These are phyloP conservation scores for Virgularia gustaviana DNA, from an alignment of 92 coral and sea anemone species.

Conservation along the genomic window DNA sequence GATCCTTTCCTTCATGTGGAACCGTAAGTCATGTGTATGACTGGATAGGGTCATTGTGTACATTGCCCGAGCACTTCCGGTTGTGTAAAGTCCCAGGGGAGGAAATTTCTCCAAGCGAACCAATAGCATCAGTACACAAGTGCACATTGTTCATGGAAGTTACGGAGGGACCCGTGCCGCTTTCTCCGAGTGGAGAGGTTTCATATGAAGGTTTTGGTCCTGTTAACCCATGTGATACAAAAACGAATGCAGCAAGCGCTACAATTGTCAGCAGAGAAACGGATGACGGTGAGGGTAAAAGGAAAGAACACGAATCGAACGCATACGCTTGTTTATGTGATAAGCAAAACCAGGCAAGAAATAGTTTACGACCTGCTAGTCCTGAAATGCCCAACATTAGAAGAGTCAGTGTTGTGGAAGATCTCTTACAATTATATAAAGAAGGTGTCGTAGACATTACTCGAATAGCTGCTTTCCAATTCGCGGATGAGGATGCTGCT, in stretches of 20 bases:
- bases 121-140: slow-evolving; percentile 31
- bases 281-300: neutral
- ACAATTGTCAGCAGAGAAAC: neutral
- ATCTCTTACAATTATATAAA: slow-evolving; percentile 47
- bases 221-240: neutral
- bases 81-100: slow-evolving; percentile 35
- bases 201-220: slow-evolving; percentile 16
- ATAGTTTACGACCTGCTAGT: neutral
- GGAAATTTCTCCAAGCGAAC: slow-evolving; percentile 33
- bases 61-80: slow-evolving; percentile 36
- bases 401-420: slow-evolving; percentile 51
- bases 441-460: slow-evolving; percentile 22
- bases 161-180: slow-evolving; percentile 12
- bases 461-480: slow-evolving; percentile 19
- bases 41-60: slow-evolving; percentile 49
- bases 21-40: slow-evolving; percentile 50
- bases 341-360: slow-evolving; percentile 1
- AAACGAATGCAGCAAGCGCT: neutral
- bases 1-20: slow-evolving; percentile 33
- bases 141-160: slow-evolving; percentile 37
- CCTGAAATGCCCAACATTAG: neutral
- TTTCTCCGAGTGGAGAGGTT: slow-evolving; percentile 14
- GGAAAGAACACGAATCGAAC: neutral
- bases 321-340: slow-evolving; percentile 10
- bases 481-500: slow-evolving; percentile 52